Evolutionary conservation across 2,113 vertebrate genomes (phyloP).

Genomic region (Mormyrus lacerda): DNA sequence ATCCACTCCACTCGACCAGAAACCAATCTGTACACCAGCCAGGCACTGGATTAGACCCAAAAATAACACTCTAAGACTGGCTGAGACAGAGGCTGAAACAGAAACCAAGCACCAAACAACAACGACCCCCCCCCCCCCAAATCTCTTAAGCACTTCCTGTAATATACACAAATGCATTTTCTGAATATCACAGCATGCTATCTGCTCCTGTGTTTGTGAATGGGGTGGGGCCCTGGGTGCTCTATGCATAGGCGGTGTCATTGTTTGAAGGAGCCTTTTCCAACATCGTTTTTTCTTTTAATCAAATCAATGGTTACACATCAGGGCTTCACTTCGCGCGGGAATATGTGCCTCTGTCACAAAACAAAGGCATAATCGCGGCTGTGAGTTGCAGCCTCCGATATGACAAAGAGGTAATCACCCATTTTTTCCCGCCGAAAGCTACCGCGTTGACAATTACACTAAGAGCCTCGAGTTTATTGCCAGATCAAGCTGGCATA

Average conservation of each 20-base stretch:
- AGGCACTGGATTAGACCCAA: neutral
- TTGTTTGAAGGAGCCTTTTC: neutral
- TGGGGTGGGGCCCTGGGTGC: neutral
- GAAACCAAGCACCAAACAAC: neutral
- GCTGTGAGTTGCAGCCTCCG: neutral
- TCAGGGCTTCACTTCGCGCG: neutral
- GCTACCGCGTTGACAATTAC: neutral
- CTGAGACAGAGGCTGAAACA: neutral
- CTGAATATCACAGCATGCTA: neutral
- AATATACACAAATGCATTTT: neutral
- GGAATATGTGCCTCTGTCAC: neutral
- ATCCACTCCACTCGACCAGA: neutral
- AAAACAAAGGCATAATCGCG: neutral
- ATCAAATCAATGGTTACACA: neutral
- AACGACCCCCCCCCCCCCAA: neutral
- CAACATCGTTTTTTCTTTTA: neutral
- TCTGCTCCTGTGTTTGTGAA: neutral
- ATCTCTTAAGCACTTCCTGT: neutral
- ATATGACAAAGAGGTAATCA: constrained; percentile 6
- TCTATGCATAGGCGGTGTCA: neutral
- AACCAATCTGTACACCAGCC: neutral
- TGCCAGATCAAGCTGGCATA: neutral
- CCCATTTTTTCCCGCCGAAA: neutral
- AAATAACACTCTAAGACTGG: neutral
- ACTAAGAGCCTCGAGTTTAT: neutral